phyloP scores from a whole-genome alignment of 2,797 vertebrate species.

The Moxostoma hubbsi region DNA sequence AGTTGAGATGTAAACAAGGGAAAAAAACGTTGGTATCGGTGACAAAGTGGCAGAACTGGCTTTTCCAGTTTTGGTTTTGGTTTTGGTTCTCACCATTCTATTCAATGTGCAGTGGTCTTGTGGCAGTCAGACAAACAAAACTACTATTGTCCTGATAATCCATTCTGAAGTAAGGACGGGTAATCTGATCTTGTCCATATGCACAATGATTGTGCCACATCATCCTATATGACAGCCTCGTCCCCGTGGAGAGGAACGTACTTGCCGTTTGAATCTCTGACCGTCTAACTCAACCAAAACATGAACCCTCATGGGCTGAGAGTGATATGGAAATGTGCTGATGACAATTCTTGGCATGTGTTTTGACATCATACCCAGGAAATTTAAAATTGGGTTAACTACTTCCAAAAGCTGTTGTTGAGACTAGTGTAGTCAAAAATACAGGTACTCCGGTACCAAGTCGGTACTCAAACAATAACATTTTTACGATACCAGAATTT shows the following conservation, averaged over 20 bases:
- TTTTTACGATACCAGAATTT: too few relatives aligned
- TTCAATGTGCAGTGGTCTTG: conserved; percentile 69
- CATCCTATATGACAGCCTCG: conserved; percentile 59
- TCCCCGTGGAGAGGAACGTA: conserved; percentile 6
- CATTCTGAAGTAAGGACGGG: conserved; percentile 65
- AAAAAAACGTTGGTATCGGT: conserved; percentile 59
- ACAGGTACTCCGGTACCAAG: too few relatives aligned
- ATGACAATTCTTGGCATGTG: background rate
- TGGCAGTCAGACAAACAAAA: conserved; percentile 75
- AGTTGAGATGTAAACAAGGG: background rate
- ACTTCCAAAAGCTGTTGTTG: conserved; percentile 5
- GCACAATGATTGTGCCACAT: conserved; percentile 44
- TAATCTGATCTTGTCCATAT: conserved; percentile 68
- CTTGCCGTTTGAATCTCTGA: background rate
- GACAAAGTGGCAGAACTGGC: conserved; percentile 70
- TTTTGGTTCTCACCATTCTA: conserved; percentile 75
- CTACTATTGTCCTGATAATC: conserved; percentile 71
- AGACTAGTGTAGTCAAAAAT: too few relatives aligned
- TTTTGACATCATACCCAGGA: conserved; percentile 12
- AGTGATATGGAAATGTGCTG: background rate
- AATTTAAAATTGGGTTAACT: conserved; percentile 15
- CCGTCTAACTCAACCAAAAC: background rate
- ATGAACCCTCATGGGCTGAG: background rate
- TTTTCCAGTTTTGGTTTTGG: conserved; percentile 72
- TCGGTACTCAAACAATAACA: too few relatives aligned